Conservation (phyloP, 1,140 invertebrate species). For the Rhyacophila brunnea region DNA sequence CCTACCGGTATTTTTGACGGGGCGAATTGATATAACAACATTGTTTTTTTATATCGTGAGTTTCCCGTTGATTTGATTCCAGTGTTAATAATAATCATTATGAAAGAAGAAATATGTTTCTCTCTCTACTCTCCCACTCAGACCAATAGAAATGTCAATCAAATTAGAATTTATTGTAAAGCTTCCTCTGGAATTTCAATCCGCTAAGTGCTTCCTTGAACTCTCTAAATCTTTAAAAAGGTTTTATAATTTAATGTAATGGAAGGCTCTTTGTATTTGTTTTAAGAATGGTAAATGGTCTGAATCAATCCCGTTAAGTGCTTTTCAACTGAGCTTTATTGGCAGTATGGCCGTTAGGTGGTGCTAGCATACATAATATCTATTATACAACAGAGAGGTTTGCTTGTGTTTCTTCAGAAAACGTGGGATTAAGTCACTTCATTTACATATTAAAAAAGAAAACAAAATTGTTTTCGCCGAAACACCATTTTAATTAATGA, state of each 20-base stretch:
- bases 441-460: too few relatives aligned
- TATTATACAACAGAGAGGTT: too few relatives aligned
- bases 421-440: too few relatives aligned
- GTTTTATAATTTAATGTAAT: constrained; percentile 55
- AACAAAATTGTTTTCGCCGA: too few relatives aligned
- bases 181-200: constrained; percentile 34
- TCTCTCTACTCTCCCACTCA: constrained; percentile 31
- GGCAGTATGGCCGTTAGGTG: constrained; percentile 42
- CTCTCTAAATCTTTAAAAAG: constrained; percentile 51
- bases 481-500: too few relatives aligned
- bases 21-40: too few relatives aligned
- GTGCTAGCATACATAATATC: not conserved
- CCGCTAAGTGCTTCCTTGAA: constrained; percentile 36
- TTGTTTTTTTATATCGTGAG: too few relatives aligned
- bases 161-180: constrained; percentile 37
- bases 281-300: constrained; percentile 57
- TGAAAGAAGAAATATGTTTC: constrained; percentile 34
- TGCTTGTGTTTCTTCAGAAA: too few relatives aligned
- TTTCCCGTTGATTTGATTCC: too few relatives aligned
- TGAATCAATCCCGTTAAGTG: constrained; percentile 57
- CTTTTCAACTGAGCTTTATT: constrained; percentile 57
- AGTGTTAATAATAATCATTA: constrained; percentile 13
- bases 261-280: constrained; percentile 53
- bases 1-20: too few relatives aligned
- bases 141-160: constrained; percentile 36